Base-by-base conservation (phyloP, 2,888 invertebrate species). In the Rhagonycha fulva region DNA sequence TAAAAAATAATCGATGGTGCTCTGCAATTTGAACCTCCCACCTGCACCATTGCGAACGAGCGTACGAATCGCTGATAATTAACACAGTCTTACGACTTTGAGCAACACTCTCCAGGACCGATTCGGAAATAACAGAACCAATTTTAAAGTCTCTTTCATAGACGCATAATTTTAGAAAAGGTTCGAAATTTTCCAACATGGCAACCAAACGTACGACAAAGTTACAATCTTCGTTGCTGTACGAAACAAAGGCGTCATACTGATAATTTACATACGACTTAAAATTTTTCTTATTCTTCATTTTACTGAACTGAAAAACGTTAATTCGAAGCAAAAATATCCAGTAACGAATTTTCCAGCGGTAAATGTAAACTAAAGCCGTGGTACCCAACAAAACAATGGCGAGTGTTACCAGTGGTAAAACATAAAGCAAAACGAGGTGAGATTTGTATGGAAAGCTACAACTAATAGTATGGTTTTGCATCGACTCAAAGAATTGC, bases 1-100 rank as follows among this genome's bases (percentile, higher is more conserved):
- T 90, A 26, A 91, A 87, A 79, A 92, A 91, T 74, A 92, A 86
- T 73, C 92, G 88, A 80, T 92, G 91, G 82, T 92, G 90, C 80
- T 93, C 92, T 0, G 93, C 93, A 23, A 93, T 88, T 81, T 92
- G 92, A 11, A 93, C 91, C 83, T 94, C 94, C 91, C 93, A 92
- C 61, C 92, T 88, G 83, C 93, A 93, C 94, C 94, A 94, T 75
- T 93, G 92, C 26, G 93, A 93, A 81, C 91, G 90, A 0, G 93
- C 91, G 84, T 93, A 94, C 80, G 90, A 89, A 81, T 92, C 91
- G 74, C 93, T 93, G 68, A 94, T 89, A 10, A 94, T 87, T 72
- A 94, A 86, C 74, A 94, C 88, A 12, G 93, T 91, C 82, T 91
- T 91, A 76, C 91, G 90, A 84, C 93, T 92, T 73, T 90, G 89